Percentiles rank a stretch among this genome's conserved stretches.
Evolutionary conservation across 2,797 vertebrate genomes (phyloP).

Genomic region (Silurus lanzhouensis): DNA sequence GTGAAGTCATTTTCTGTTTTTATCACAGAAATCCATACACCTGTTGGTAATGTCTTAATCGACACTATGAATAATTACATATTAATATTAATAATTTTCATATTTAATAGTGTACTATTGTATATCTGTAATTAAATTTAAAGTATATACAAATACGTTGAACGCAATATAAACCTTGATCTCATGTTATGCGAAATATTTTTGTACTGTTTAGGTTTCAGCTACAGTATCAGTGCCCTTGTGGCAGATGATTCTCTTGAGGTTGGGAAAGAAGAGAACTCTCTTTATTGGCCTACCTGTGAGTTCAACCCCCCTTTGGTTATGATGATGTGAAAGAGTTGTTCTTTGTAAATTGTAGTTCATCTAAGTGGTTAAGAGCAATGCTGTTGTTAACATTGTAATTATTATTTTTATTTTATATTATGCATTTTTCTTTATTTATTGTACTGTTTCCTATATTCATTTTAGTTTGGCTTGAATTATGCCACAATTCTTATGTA

Average conservation of each 20-base stretch:
- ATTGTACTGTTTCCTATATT: neutral
- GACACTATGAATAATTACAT: neutral
- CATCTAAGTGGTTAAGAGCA: neutral
- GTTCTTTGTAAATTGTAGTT: neutral
- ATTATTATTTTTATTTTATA: neutral
- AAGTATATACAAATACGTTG: neutral
- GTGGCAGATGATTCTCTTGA: slow-evolving; percentile 74
- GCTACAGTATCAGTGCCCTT: slow-evolving; percentile 72
- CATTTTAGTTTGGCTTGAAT: neutral
- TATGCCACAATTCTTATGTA: slow-evolving; percentile 1
- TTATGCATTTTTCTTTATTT: neutral
- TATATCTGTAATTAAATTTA: neutral
- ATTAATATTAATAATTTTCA: neutral
- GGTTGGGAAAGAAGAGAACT: slow-evolving; percentile 74
- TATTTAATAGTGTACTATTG: neutral
- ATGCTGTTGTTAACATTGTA: neutral
- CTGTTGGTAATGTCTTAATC: neutral
- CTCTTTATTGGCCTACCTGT: slow-evolving; percentile 73
- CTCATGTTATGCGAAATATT: neutral
- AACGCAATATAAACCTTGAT: neutral
- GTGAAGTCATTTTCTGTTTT: neutral
- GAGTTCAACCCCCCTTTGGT: slow-evolving; percentile 52
- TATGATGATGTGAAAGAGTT: neutral
- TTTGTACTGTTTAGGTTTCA: slow-evolving; percentile 60
- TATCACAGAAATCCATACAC: neutral